A percentile compares a stretch with the other conserved stretches of the same genome.
Conservation (phyloP, 2,797 vertebrate genomes). For the Rhabdomys pumilio region DNA sequence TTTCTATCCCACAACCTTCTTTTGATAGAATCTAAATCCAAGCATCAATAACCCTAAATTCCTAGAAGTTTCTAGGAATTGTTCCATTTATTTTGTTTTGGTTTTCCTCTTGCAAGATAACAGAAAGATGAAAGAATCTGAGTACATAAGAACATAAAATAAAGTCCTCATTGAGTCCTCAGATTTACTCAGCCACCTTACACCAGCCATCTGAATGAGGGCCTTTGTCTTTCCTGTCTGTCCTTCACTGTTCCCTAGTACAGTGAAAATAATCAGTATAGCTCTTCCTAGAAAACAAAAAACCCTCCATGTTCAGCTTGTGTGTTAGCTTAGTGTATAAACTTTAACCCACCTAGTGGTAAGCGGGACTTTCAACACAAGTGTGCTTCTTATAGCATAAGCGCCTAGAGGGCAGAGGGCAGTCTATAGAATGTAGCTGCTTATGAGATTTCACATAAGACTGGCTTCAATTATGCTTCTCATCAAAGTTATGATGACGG, state of each 20-base stretch:
- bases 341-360: neutral
- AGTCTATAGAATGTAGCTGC: neutral
- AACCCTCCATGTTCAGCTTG: neutral
- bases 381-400: neutral
- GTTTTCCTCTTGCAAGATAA: neutral
- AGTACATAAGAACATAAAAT: constrained; percentile 46
- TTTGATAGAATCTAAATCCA: constrained; percentile 43
- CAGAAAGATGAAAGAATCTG: constrained; percentile 63
- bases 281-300: neutral
- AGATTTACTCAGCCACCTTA: constrained; percentile 42
- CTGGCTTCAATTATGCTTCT: constrained; percentile 21
- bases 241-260: neutral
- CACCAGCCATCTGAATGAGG: constrained; percentile 16
- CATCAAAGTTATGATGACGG: constrained; percentile 27
- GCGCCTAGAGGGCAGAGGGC: neutral
- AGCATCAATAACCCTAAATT: constrained; percentile 11
- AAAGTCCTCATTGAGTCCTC: constrained; percentile 57
- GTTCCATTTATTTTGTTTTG: neutral
- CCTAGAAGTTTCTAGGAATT: neutral
- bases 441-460: neutral
- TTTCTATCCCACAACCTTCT: neutral
- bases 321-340: neutral
- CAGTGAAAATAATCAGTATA: neutral
- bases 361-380: neutral
- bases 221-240: neutral